Base-by-base conservation (phyloP, 2,113 vertebrate species). In the Scatophagus argus region DNA sequence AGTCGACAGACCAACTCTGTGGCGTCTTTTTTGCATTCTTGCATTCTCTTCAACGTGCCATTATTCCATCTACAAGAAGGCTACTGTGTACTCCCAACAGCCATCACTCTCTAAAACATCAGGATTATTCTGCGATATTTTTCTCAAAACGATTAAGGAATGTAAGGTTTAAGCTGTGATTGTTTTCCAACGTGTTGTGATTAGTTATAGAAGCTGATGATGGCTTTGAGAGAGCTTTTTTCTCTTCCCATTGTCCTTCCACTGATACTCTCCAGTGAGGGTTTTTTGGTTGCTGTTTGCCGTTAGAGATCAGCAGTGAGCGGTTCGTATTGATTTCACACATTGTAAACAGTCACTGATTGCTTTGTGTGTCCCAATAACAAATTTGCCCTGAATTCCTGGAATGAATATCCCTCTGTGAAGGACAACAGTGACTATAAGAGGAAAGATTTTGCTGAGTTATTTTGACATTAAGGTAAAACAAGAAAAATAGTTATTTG, bases 301-400 rank as follows among this genome's bases (percentile, higher is more conserved):
- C 34, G 82, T 78, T 67, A 69, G 77, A 81, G 77, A 74, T 85
- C 82, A 77, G 54, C 55, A 81, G 76, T 41, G 61, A 85, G 39
- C 44, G 70, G 52, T 23, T 76, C 43, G 19, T 41, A 82, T 88
- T 79, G 81, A 89, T 83, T 88, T 71, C 23, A 49, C 60, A 55
- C 59, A 47, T 38, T 67, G 66, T 67, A 27, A 74, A 76, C 58
- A 71, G 23, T 70, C 63, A 63, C 63, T 55, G 66, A 79, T 65
- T 79, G 52, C 47, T 8, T 31, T 25, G 14, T 79, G 34, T 68
- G 49, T 58, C 66, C 74, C 62, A 63, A 21, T 77, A 59, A 74
- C 46, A 36, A 66, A 69, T 43, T 46, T 34, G 11, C 27, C 39
- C 23, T n/a, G 27, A 39, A 80, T 66, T 60, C 47, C 39, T 23